Percentiles rank a stretch among this genome's conserved stretches.
These are phyloP conservation scores for Drosophila orena DNA, from an alignment of 1,140 invertebrate genomes.

Conservation along the genomic window DNA sequence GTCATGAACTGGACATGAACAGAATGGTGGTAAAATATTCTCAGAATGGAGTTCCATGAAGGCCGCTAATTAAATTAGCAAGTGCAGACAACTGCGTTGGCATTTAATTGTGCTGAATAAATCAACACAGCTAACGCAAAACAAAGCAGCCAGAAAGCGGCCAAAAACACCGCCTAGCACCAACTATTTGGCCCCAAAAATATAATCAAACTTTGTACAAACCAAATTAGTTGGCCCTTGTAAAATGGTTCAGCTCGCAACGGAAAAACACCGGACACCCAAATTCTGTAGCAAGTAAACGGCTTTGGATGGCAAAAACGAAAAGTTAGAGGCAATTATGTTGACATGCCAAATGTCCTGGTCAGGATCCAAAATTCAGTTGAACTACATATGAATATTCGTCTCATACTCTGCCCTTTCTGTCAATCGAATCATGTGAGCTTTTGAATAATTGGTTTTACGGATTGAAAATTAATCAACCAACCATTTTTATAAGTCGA, in stretches of 20 bases:
- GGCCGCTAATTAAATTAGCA: conserved; percentile 60
- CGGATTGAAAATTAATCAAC: conserved; percentile 13
- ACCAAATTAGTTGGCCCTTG: conserved; percentile 63
- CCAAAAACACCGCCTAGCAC: conserved; percentile 20
- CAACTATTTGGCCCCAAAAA: conserved; percentile 45
- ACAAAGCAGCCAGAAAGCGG: conserved; percentile 21
- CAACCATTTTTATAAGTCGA: too few species aligned
- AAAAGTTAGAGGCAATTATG: conserved; percentile 81
- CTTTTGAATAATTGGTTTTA: conserved; percentile 37
- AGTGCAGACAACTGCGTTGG: conserved; percentile 44
- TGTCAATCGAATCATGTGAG: conserved; percentile 27
- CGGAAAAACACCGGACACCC: conserved; percentile 24
- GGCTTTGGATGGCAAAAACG: conserved; percentile 57
- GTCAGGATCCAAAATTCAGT: conserved; percentile 3
- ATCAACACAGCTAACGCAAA: conserved; percentile 46
- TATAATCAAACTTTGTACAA: conserved; percentile 68
- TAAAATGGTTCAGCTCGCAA: conserved; percentile 36
- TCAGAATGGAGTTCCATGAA: conserved; percentile 18
- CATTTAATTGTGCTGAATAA: conserved; percentile 64
- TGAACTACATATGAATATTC: conserved; percentile 5
- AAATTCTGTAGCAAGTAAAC: conserved; percentile 41
- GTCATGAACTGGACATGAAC: too few species aligned
- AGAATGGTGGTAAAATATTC: conserved; percentile 30
- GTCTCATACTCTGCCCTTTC: neutral
- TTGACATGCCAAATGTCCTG: conserved; percentile 77